phyloP scores from a whole-genome alignment of 2,888 invertebrate genomes.

The Drosophila parthenogenetica region DNA sequence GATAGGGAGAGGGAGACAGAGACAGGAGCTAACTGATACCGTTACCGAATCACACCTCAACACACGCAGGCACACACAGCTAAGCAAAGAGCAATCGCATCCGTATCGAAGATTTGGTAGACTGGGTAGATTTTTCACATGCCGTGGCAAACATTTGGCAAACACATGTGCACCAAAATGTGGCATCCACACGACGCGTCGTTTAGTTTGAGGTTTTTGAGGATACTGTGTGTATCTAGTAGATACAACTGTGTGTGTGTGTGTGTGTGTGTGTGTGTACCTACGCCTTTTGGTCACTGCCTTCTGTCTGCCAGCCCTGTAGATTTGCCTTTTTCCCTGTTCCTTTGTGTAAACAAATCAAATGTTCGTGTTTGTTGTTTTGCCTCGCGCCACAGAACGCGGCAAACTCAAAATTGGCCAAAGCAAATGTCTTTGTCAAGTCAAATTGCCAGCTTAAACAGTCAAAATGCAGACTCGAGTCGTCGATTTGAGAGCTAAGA shows the following conservation, averaged over 20 bases:
- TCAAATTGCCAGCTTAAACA: conserved; percentile 71
- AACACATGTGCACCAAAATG: conserved; percentile 83
- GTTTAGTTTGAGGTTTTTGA: conserved; percentile 39
- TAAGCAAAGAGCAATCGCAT: conserved; percentile 32
- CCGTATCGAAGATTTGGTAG: conserved; percentile 23
- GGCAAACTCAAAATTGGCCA: conserved; percentile 67
- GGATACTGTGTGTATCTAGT: conserved; percentile 35
- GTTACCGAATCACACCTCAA: conserved; percentile 70
- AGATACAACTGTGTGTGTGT: conserved; percentile 26
- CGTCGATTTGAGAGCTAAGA: conserved; percentile 7
- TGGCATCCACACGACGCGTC: conserved; percentile 37
- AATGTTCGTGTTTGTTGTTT: conserved; percentile 69
- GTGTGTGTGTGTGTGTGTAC: conserved; percentile 54
- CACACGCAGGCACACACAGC: conserved; percentile 13
- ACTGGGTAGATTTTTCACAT: conserved; percentile 75
- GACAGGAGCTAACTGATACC: conserved; percentile 44
- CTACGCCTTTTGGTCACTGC: conserved; percentile 77
- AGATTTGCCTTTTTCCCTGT: not conserved
- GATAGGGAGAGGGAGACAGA: not conserved
- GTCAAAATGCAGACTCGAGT: conserved; percentile 33
- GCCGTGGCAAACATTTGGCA: conserved; percentile 84
- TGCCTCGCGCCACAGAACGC: conserved; percentile 49
- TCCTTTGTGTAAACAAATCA: conserved; percentile 76
- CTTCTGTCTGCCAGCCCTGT: conserved; percentile 7
- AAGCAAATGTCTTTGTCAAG: conserved; percentile 77